phyloP scores from a whole-genome alignment of 2,888 invertebrate species.

The Corythucha ciliata region DNA sequence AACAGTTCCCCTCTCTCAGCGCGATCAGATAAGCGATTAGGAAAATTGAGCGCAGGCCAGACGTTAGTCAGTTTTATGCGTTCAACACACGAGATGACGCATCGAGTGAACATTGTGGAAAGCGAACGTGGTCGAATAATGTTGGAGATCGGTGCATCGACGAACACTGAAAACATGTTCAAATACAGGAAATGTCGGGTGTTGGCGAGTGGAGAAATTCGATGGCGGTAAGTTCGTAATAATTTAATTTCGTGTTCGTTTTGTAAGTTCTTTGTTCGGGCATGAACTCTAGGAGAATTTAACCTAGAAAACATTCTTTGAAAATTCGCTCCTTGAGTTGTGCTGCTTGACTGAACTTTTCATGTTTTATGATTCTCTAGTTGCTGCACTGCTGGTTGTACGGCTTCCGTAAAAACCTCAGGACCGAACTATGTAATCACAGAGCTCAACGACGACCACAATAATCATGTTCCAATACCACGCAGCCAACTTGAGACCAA shows the following conservation, averaged over 20 bases:
- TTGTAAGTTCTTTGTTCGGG: not conserved
- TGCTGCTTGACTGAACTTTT: not conserved
- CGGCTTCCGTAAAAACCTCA: not conserved
- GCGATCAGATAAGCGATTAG: too few relatives aligned
- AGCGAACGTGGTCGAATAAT: too few relatives aligned
- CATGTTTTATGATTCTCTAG: not conserved
- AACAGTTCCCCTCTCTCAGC: too few relatives aligned
- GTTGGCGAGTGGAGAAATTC: not conserved
- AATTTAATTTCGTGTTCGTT: too few relatives aligned
- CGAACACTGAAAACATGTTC: too few relatives aligned
- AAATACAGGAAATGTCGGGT: not conserved
- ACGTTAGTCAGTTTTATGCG: too few relatives aligned
- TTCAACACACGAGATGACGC: too few relatives aligned
- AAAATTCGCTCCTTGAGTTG: too few relatives aligned
- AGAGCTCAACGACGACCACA: not conserved
- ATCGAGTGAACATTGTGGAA: too few relatives aligned
- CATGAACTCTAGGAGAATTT: not conserved
- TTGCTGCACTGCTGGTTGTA: not conserved
- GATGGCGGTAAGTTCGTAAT: slow-evolving; percentile 5
- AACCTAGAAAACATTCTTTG: too few relatives aligned
- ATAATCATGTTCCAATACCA: not conserved
- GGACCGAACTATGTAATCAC: not conserved
- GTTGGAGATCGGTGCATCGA: too few relatives aligned
- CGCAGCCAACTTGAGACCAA: not conserved
- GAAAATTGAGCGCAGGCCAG: too few relatives aligned